A percentile compares a stretch with the other conserved stretches of the same genome.
Conservation (phyloP, 2,888 invertebrate genomes). For the Drosophila kuntzei region DNA sequence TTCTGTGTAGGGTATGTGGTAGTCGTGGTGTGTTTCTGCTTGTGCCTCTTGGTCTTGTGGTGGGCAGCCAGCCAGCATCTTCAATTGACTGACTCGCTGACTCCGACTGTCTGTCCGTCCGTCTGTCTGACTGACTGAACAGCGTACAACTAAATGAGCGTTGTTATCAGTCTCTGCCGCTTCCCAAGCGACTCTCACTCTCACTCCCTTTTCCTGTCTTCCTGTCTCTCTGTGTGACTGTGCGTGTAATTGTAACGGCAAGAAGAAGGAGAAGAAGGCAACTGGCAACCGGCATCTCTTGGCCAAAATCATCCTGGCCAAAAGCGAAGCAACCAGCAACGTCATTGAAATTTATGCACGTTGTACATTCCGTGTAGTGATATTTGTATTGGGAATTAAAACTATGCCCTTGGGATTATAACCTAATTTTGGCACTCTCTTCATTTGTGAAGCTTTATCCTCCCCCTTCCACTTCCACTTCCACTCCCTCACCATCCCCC, state of each 20-base stretch:
- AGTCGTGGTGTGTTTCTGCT: constrained; percentile 3
- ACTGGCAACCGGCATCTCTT: constrained; percentile 29
- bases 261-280: constrained; percentile 41
- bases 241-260: constrained; percentile 73
- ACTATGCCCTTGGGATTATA: constrained; percentile 80
- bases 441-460: constrained; percentile 21
- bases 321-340: constrained; percentile 44
- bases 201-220: background rate
- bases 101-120: constrained; percentile 49
- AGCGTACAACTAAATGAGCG: constrained; percentile 74
- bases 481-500: background rate
- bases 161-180: constrained; percentile 68
- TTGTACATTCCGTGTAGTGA: constrained; percentile 81
- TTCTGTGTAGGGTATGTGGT: background rate
- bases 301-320: background rate
- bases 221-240: constrained; percentile 57
- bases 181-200: constrained; percentile 44
- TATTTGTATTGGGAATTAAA: constrained; percentile 82
- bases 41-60: constrained; percentile 30
- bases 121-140: constrained; percentile 46
- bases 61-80: constrained; percentile 66
- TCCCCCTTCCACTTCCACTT: background rate
- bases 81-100: constrained; percentile 73
- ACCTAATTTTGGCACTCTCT: constrained; percentile 74
- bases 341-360: constrained; percentile 82